Evolutionary conservation across 2,888 invertebrate genomes (phyloP).

Genomic region (Mamestra brassicae): DNA sequence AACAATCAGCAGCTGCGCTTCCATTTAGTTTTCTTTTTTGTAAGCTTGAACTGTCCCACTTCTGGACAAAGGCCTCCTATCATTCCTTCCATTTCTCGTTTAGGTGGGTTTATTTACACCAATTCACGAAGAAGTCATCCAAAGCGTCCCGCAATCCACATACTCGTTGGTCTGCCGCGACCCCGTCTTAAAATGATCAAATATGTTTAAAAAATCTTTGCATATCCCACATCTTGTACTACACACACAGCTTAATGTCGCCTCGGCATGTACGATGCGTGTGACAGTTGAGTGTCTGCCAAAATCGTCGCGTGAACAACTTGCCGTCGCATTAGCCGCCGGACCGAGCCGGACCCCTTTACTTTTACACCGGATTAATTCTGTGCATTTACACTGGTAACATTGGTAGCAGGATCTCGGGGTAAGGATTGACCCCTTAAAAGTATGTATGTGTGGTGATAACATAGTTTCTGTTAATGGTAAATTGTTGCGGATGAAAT

Average conservation of each 20-base stretch:
- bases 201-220: too few species aligned
- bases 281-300: conserved; percentile 88
- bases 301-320: conserved; percentile 83
- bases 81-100: too few species aligned
- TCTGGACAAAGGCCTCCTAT: too few species aligned
- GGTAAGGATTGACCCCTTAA: conserved; percentile 30
- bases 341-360: conserved; percentile 55
- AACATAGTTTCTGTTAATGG: conserved; percentile 23
- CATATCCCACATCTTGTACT: conserved; percentile 61
- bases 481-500: not conserved
- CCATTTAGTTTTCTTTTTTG: too few species aligned
- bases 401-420: not conserved
- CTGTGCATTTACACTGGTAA: conserved; percentile 43
- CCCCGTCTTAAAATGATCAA: too few species aligned
- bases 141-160: too few species aligned
- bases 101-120: too few species aligned
- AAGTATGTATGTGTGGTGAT: conserved; percentile 24
- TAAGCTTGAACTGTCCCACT: too few species aligned
- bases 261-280: conserved; percentile 81
- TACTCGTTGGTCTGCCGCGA: too few species aligned
- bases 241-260: conserved; percentile 18
- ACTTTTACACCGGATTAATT: conserved; percentile 57
- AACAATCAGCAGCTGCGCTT: too few species aligned
- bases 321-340: conserved; percentile 80
- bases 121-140: too few species aligned